Evolutionary conservation across 92 coral and sea anemone genomes (phyloP), one percentile per base, ranked within the genome.

Genomic region (Porites cylindrica): DNA sequence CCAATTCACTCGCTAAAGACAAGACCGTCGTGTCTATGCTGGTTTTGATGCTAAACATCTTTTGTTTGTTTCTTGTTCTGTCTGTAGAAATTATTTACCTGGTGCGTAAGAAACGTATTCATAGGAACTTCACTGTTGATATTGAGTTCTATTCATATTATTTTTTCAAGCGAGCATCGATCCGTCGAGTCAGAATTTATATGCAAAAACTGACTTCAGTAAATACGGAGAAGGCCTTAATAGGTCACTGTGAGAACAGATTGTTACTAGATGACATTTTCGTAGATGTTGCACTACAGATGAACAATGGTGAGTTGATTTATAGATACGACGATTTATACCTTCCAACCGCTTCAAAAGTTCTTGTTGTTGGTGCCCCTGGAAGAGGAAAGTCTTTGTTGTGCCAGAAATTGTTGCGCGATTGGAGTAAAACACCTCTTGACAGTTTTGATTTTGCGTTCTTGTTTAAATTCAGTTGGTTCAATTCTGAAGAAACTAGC

Each of bases 301-400:
- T 11, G 17, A 8, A 23, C 17, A 72, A 72, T 20, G 19, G 47
- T 17, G 58, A 51, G 51, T 20, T 64, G 3, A 64, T 17, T 16
- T 4, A 64, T 24, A 64, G 21, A 8, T 38, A 10, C 58, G 76
- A 51, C 9, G 52, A 21, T 6, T 38, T 72, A 38, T 72, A 16
- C 7, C 75, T 24, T 24, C 75, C 52, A 70, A 43, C 6, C 58
- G 87, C 93, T 20, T 80, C 72, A 52, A 85, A 80, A 4, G 79
- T 85, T 86, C 82, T 80, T 7, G 24, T 90, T 8, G 78, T 47
- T 66, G 93, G 93, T 2, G 75, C 76, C 23, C 78, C 78, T 26
- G 92, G 92, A 7, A 84, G 79, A 56, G 92, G 92, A 64, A 89
- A 89, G 62, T 77, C 89, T 51, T 21, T 89, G 11, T 64, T 89